A percentile compares a stretch with the other conserved stretches of the same genome.
Evolutionary conservation across 2,888 invertebrate species (phyloP).

Genomic region (Spilosoma lubricipeda): DNA sequence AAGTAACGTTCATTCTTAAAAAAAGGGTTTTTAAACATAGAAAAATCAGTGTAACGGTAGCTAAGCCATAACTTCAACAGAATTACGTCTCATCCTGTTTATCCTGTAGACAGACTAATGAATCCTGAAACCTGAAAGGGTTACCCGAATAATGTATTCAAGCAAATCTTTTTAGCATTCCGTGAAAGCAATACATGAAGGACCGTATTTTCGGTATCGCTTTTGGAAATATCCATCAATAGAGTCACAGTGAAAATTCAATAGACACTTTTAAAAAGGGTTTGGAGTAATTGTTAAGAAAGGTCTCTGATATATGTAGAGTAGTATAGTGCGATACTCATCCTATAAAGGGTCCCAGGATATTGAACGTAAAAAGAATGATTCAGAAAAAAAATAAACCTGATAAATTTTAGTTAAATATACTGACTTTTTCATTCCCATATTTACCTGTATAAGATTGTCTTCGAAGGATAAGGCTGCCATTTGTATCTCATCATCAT

Average conservation of each 20-base stretch:
- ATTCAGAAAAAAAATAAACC: background rate
- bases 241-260: background rate
- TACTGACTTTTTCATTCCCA: no score
- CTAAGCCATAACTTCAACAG: background rate
- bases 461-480: no score
- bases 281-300: background rate
- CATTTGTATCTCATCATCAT: no score
- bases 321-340: background rate
- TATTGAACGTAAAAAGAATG: background rate
- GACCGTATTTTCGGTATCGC: conserved; percentile 3
- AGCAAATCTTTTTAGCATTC: conserved; percentile 16
- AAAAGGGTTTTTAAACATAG: background rate
- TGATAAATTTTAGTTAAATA: background rate
- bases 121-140: conserved; percentile 21
- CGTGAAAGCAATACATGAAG: conserved; percentile 11
- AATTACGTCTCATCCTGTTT: background rate
- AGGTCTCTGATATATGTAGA: background rate
- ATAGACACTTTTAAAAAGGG: conserved; percentile 8
- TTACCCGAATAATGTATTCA: conserved; percentile 19
- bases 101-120: conserved; percentile 9
- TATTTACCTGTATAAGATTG: no score
- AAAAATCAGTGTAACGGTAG: background rate
- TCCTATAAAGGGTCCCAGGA: background rate
- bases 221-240: conserved; percentile 13
- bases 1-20: background rate